Evolutionary conservation across 2,888 invertebrate species (phyloP), one percentile per base, ranked within the genome.

Genomic region (Andricus curvator): DNA sequence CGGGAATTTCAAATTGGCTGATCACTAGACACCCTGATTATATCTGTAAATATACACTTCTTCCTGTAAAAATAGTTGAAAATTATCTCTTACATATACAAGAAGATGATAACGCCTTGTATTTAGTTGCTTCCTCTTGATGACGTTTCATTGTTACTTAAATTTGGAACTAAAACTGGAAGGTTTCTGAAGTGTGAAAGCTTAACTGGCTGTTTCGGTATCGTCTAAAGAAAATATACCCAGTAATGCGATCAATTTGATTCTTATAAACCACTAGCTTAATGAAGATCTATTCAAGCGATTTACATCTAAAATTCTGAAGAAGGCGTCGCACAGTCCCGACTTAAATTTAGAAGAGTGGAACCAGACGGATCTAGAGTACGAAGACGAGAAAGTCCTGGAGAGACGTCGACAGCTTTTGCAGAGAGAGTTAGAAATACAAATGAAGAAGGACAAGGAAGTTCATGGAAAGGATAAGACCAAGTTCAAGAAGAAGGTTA

Each of bases 321-420:
- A 93, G 84, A 93, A 92, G 80, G 87, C 89, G 51, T 90, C 94
- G 91, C 90, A 93, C 84, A 95, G 95, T 89, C 95, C 95, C 79
- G 95, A 95, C 87, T 91, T 93, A 81, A 95, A 96, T 91, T 95
- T 96, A 93, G 96, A 96, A 91, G 95, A 95, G 91, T 96, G 96
- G 96, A 96, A 96, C 92, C 96, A 96, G 92, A 96, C 95, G 90
- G 96, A 96, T 93, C 93, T 97, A 93, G 96, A 96, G 92, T 96
- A 96, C 93, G 96, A 96, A 84, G 96, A 97, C 93, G 96, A 96
- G 83, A 96, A 96, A 91, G 96, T 95, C 85, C 94, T 97, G 90
- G 96, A 97, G 92, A 95, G 96, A 92, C 94, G 96, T 87, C 94
- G 96, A 84, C 95, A 95, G 90, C 95, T 96, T 90, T 93, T 97